phyloP scores from a whole-genome alignment of 2,113 vertebrate genomes.

The Periophthalmodon schlosseri region DNA sequence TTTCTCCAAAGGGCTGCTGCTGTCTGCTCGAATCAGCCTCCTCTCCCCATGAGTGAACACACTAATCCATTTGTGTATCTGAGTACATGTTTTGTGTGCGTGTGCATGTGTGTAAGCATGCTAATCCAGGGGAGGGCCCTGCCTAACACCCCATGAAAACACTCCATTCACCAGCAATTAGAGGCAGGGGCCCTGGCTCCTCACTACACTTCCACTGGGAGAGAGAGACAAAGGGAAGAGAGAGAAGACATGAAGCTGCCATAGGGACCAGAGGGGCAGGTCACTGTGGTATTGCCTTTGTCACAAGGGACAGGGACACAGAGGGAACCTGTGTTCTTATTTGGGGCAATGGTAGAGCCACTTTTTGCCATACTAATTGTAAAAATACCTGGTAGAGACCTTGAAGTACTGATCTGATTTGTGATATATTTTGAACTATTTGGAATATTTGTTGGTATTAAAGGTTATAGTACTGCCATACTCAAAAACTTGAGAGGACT shows the following conservation, averaged over 20 bases:
- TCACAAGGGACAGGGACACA: slow-evolving; percentile 12
- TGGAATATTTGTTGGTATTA: too few relatives aligned
- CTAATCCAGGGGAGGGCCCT: slow-evolving; percentile 85
- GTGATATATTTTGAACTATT: too few relatives aligned
- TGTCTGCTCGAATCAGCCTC: slow-evolving; percentile 93
- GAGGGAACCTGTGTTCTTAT: neutral
- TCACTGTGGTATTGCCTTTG: slow-evolving; percentile 32
- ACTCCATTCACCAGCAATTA: slow-evolving; percentile 95
- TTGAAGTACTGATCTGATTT: too few relatives aligned
- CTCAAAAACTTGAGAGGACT: too few relatives aligned
- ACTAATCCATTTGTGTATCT: slow-evolving; percentile 85
- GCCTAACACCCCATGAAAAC: slow-evolving; percentile 90
- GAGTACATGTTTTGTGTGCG: slow-evolving; percentile 70
- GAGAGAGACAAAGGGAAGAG: slow-evolving; percentile 64
- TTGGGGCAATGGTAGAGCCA: too few relatives aligned
- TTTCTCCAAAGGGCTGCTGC: slow-evolving; percentile 83
- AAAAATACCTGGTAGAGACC: neutral
- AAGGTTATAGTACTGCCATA: too few relatives aligned
- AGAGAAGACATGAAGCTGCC: slow-evolving; percentile 50
- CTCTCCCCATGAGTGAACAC: slow-evolving; percentile 90
- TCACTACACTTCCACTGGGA: slow-evolving; percentile 72
- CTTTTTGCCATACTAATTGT: too few relatives aligned
- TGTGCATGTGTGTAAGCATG: slow-evolving; percentile 70
- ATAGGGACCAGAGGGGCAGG: slow-evolving; percentile 45
- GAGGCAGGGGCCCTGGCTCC: slow-evolving; percentile 73